Evolutionary conservation across 2,888 invertebrate genomes (phyloP).

Genomic region (Campoletis raptor): DNA sequence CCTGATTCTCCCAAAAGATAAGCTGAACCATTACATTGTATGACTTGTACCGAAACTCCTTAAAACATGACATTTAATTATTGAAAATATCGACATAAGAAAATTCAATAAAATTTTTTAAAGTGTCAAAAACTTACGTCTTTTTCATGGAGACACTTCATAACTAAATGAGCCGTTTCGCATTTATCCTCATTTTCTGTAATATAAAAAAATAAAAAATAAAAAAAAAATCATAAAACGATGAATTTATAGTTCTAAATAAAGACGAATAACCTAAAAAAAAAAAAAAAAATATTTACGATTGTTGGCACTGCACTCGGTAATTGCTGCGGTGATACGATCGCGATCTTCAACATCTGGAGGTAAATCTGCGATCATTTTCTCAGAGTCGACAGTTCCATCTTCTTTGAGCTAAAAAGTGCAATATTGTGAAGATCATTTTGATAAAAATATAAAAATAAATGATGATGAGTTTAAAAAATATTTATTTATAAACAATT

Average conservation of each 20-base stretch:
- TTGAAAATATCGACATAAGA: not conserved
- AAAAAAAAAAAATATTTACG: conserved; percentile 57
- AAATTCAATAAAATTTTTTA: not conserved
- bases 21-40: too few species aligned
- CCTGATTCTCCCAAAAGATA: too few species aligned
- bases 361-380: conserved; percentile 32
- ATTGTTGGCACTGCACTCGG: conserved; percentile 53
- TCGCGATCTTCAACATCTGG: conserved; percentile 52
- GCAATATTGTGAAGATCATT: not conserved
- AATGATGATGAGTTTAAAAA: not conserved
- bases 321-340: conserved; percentile 29
- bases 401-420: conserved; percentile 59
- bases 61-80: too few species aligned
- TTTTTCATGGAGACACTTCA: conserved; percentile 54
- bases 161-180: conserved; percentile 58
- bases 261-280: not conserved
- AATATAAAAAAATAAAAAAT: conserved; percentile 7
- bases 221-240: not conserved
- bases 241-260: not conserved
- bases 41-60: too few species aligned
- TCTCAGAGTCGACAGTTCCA: conserved; percentile 56
- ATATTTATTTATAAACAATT: not conserved
- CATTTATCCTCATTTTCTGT: conserved; percentile 65
- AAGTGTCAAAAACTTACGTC: conserved; percentile 45
- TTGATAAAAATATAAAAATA: not conserved